A percentile compares a stretch with the other conserved stretches of the same genome.
phyloP scores from a whole-genome alignment of 2,797 vertebrate genomes.

The Lerista edwardsae region DNA sequence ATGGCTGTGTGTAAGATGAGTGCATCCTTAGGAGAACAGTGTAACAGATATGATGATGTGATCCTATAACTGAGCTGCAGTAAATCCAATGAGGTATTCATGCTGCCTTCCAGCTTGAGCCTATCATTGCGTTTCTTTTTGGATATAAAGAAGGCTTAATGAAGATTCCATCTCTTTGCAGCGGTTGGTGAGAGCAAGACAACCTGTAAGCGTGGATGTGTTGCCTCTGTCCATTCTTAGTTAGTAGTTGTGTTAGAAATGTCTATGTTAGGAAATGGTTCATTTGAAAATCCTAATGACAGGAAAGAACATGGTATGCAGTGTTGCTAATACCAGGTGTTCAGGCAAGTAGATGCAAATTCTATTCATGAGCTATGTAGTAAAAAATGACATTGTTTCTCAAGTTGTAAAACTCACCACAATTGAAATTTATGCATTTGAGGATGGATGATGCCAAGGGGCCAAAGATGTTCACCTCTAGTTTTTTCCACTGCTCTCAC shows the following conservation, averaged over 20 bases:
- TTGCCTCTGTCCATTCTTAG: conserved; percentile 26
- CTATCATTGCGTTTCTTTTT: not conserved
- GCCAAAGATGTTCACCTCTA: not conserved
- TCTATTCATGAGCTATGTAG: conserved; percentile 10
- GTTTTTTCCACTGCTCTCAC: too few relatives aligned
- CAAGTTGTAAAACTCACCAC: not conserved
- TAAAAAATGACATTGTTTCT: not conserved
- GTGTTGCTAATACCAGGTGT: conserved; percentile 13
- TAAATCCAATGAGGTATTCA: not conserved
- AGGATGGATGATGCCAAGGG: not conserved
- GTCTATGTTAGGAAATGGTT: conserved; percentile 9
- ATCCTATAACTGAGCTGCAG: not conserved
- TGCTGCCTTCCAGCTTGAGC: not conserved
- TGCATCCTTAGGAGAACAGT: not conserved
- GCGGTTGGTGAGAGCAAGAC: not conserved
- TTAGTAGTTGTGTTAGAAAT: conserved; percentile 22
- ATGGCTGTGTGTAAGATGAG: not conserved
- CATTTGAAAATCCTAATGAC: conserved; percentile 11
- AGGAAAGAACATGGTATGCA: conserved; percentile 17
- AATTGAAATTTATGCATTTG: not conserved
- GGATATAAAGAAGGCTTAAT: conserved; percentile 6
- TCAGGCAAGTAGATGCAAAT: conserved; percentile 31
- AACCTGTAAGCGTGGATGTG: not conserved
- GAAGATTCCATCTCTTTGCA: conserved; percentile 7
- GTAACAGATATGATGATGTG: not conserved